Evolutionary conservation across 2,113 vertebrate species (phyloP), one percentile per base, ranked within the genome.

Genomic region (Cynoglossus semilaevis): DNA sequence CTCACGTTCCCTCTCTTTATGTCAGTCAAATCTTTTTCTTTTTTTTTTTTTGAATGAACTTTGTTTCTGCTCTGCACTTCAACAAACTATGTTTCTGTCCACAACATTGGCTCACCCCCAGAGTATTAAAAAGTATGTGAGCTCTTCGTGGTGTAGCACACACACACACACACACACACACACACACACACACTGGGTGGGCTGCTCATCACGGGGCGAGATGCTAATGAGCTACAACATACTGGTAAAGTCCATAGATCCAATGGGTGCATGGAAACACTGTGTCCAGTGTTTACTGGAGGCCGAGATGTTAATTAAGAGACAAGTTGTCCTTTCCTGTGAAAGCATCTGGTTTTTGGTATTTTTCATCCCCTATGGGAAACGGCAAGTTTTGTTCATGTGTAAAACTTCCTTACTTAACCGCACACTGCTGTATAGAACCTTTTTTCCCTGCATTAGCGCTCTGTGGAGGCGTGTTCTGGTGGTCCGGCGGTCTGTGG

Each of bases 101-200:
- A 69, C 72, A 76, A 58, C 50, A 19, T 64, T 76, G 75, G 79
- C 79, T 72, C 57, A 4, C 68, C 72, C 69, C 75, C 79, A 84
- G 81, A 76, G 68, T 59, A 76, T 78, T 81, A 76, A 85, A 82
- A 60, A 71, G 16, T 48, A 72, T 82, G 67, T 69, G 69, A 63
- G 70, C 67, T 63, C 77, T 67, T 47, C 64, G 58, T 19, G 42
- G 76, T 64, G 58, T 67, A 51, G 74, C 46, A 49, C 57, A 67
- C 75, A 57, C 77, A 69, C 81, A 75, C 80, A 77, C 54, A 52
- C 55, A 35, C 60, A 74, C 79, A 78, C 47, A 49, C 79, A 70
- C 82, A 79, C 46, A 36, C 49, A 65, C 52, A 51, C 85, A n/a
- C 74, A 71, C 80, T 89, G 87, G 80, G 87, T 88, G 87, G 87